Conservation (phyloP, 2,888 invertebrate species). For the Sarcophaga carnaria region DNA sequence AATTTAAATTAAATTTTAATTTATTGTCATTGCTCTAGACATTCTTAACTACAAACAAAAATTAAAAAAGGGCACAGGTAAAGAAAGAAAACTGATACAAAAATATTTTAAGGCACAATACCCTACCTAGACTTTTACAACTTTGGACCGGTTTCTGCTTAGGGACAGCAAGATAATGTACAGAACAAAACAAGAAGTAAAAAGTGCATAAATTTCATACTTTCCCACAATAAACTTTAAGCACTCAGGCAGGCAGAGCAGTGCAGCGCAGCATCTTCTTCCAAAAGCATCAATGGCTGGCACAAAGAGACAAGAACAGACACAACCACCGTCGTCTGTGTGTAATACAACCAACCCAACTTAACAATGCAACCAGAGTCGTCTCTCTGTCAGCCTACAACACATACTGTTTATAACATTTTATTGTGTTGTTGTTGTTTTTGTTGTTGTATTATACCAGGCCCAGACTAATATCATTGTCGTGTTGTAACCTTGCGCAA, state of each 20-base stretch:
- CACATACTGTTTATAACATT: slow-evolving; percentile 22
- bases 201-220: slow-evolving; percentile 64
- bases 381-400: slow-evolving; percentile 29
- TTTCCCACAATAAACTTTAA: slow-evolving; percentile 65
- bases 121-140: slow-evolving; percentile 7
- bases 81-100: neutral
- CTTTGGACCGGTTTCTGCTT: slow-evolving; percentile 13
- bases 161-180: neutral
- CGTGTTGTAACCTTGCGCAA: slow-evolving; percentile 62
- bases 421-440: neutral
- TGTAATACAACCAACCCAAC: neutral
- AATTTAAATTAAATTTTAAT: slow-evolving; percentile 67
- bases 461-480: neutral
- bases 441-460: no score
- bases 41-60: slow-evolving; percentile 20
- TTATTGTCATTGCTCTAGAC: slow-evolving; percentile 62
- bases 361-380: slow-evolving; percentile 2
- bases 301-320: neutral
- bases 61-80: neutral
- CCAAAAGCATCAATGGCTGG: slow-evolving; percentile 8
- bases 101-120: neutral
- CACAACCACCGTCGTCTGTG: neutral
- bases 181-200: slow-evolving; percentile 4
- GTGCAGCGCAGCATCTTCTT: slow-evolving; percentile 15
- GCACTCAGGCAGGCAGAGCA: no score